Evolutionary conservation across 2,113 vertebrate genomes (phyloP), one percentile per base, ranked within the genome.

Genomic region (Pygoscelis antarcticus): DNA sequence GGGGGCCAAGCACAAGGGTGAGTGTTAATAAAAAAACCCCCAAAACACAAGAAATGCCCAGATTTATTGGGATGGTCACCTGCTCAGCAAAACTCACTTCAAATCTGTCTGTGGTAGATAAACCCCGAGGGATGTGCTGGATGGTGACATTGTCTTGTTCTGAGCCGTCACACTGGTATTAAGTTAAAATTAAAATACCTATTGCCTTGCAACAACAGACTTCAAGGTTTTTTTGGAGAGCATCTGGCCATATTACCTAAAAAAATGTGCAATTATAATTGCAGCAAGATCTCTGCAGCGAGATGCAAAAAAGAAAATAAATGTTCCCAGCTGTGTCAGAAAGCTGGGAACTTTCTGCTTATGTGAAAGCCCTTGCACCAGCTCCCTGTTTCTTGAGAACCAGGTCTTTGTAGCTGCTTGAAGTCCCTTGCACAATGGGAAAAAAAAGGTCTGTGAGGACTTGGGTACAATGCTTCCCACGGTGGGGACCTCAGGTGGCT

Each of bases 121-220:
- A 70, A 23, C n/a, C 58, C 82, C 0, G 0, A 74, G 93, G 83
- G 96, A 38, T 86, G 86, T 78, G 85, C 71, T n/a, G 88, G 92
- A 42, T 0, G 0, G 65, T 88, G 92, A 29, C 83, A 36, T 55
- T 11, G 76, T 17, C 92, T 91, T 72, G 20, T 79, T 40, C 80
- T 38, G 85, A 83, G 88, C 79, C 55, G 71, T 70, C 82, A 11
- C 58, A 6, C 49, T 9, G 51, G 21, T 38, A n/a, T 10, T 38
- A 81, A 86, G 90, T 38, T 81, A 42, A 95, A 96, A 94, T 95
- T 93, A 74, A 95, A 97, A 70, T 74, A 47, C 83, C 69, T 88
- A 44, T 64, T 64, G 85, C 76, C 65, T 74, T 32, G 82, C 58
- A 95, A 49, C 9, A 25, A 25, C 58, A 87, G 44, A 17, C 66